Base-by-base conservation (phyloP, 1,140 invertebrate species). In the Brachionus asplanchnoidis region DNA sequence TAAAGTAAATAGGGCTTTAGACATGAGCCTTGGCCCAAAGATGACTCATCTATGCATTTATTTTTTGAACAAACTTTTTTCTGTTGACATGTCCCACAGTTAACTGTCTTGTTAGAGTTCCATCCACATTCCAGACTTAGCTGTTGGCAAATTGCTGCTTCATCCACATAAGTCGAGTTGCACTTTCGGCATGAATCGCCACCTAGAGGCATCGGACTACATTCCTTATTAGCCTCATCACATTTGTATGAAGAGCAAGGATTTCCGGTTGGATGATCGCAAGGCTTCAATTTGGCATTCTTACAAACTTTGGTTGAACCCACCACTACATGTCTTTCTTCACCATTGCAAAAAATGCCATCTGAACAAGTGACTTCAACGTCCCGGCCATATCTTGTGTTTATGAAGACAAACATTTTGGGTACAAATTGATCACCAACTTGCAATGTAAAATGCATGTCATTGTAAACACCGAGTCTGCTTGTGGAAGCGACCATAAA, bases 311-410 rank as follows among this genome's bases (percentile, higher is more conserved):
- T 40, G 5, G 11, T 17, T 8, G 12, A 17, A 1, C 68, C 68
- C 6, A 73, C n/a, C 28, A 40, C 12, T 2, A 73, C 68, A 20
- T 73, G 40, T 20, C 68, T 32, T 73, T 73, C 68, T n/a, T 73
- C 68, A 7, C 68, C 68, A 40, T 73, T 73, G 36, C 68, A 73
- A 73, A 14, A 73, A 7, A 36, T 17, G 1, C 68, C 68, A 17
- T 73, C 68, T 9, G 68, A 73, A 73, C 68, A 73, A 40, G 68
- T 73, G 9, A 73, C 68, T 40, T 73, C 68, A 42, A 73, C 68
- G 7, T 73, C 68, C 0, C 68, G 28, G 14, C 14, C 40, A 9
- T 40, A 20, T 36, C 68, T 36, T 12, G 28, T 73, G 20, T 73
- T 73, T 36, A 73, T 40, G n/a, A 17, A 36, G 14, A 73, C 68